Percentiles rank a stretch among this genome's conserved stretches.
phyloP scores from a whole-genome alignment of 2,888 invertebrate genomes.

The Drosophila macrospina region DNA sequence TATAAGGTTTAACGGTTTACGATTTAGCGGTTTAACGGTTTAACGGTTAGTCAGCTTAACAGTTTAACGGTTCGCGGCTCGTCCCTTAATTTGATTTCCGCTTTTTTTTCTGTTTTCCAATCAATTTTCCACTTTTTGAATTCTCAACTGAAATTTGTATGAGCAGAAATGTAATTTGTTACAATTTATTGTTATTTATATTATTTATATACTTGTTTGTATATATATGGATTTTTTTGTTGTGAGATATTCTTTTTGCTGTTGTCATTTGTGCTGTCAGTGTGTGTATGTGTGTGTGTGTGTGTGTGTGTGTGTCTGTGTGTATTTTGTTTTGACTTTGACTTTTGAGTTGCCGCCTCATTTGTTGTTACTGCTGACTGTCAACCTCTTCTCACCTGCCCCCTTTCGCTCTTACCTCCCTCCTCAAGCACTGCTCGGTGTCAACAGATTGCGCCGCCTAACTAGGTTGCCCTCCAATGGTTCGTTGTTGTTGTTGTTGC shows the following conservation, averaged over 20 bases:
- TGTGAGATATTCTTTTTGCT: constrained; percentile 11
- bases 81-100: constrained; percentile 12
- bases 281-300: constrained; percentile 2
- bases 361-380: constrained; percentile 22
- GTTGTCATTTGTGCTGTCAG: constrained; percentile 9
- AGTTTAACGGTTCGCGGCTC: constrained; percentile 6
- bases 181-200: constrained; percentile 30
- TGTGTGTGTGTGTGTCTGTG: constrained; percentile 5
- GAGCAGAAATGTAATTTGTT: constrained; percentile 33
- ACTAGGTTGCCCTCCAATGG: constrained; percentile 16
- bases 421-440: not conserved
- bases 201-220: constrained; percentile 7
- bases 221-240: not conserved
- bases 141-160: constrained; percentile 60
- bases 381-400: constrained; percentile 10
- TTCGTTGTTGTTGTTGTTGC: not conserved
- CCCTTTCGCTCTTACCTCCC: not conserved
- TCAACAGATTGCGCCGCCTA: constrained; percentile 11
- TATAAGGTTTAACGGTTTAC: constrained; percentile 20
- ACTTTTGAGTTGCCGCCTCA: constrained; percentile 31
- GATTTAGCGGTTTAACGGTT: constrained; percentile 3
- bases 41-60: not conserved
- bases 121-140: not conserved
- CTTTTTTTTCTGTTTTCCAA: constrained; percentile 13
- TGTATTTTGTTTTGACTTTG: constrained; percentile 27